These are phyloP conservation scores for Pogonomyrmex barbatus DNA, from an alignment of 1,140 invertebrate species.

Conservation along the genomic window DNA sequence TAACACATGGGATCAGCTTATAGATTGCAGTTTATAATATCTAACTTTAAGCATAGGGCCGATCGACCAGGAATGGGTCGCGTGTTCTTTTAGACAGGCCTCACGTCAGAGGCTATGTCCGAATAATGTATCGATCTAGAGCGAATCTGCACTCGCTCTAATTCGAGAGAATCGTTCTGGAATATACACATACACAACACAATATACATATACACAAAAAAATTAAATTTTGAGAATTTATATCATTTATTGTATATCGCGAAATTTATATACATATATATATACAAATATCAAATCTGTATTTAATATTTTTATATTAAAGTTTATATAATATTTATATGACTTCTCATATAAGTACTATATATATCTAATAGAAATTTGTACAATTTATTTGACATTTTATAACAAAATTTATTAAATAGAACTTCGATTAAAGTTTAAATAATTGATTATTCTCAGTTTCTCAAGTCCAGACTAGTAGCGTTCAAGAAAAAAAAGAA, in stretches of 20 bases:
- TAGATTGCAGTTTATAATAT: slow-evolving; percentile 82
- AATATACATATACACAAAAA: background rate
- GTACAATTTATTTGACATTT: slow-evolving; percentile 36
- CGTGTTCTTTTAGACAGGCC: slow-evolving; percentile 55
- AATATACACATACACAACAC: slow-evolving; percentile 7
- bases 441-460: slow-evolving; percentile 28
- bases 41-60: slow-evolving; percentile 75
- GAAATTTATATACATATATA: slow-evolving; percentile 60
- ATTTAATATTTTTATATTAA: slow-evolving; percentile 38
- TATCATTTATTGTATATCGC: slow-evolving; percentile 41
- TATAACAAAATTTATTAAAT: slow-evolving; percentile 42
- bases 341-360: slow-evolving; percentile 30
- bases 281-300: slow-evolving; percentile 70
- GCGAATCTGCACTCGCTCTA: slow-evolving; percentile 63
- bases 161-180: slow-evolving; percentile 52
- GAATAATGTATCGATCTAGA: slow-evolving; percentile 56
- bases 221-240: slow-evolving; percentile 15
- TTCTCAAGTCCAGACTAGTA: slow-evolving; percentile 12
- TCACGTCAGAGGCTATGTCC: slow-evolving; percentile 35
- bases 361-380: slow-evolving; percentile 22
- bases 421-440: slow-evolving; percentile 14
- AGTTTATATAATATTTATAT: slow-evolving; percentile 40
- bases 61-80: slow-evolving; percentile 58
- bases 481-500: slow-evolving; percentile 1
- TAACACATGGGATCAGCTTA: slow-evolving; percentile 83